Evolutionary conservation across 2,797 vertebrate species (phyloP).

Genomic region (Cirrhinus mrigala): DNA sequence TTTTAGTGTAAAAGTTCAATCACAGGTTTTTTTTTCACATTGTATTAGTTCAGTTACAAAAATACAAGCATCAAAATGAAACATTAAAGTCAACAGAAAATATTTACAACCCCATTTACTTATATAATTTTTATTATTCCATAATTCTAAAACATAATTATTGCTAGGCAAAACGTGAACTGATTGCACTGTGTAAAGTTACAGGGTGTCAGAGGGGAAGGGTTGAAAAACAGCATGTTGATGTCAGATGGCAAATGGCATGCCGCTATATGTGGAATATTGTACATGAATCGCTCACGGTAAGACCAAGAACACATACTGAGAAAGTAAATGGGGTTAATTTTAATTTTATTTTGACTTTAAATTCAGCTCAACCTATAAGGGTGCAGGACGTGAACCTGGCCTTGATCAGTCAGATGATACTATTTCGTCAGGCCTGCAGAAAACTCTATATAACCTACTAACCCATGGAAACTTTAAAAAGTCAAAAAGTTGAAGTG

Average conservation of each 20-base stretch:
- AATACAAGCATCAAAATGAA: not conserved
- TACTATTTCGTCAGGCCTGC: conserved; percentile 30
- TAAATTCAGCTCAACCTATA: too few relatives aligned
- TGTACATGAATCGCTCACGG: not conserved
- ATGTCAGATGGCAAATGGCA: not conserved
- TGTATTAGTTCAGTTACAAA: not conserved
- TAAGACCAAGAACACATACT: not conserved
- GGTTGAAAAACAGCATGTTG: not conserved
- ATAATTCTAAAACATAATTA: not conserved
- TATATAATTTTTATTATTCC: not conserved
- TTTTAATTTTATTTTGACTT: not conserved
- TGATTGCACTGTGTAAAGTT: not conserved
- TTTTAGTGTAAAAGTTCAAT: not conserved
- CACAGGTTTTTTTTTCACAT: too few relatives aligned
- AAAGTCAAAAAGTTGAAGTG: not conserved
- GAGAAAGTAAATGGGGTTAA: not conserved
- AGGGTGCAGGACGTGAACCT: too few relatives aligned
- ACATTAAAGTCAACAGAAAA: not conserved
- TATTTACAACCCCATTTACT: not conserved
- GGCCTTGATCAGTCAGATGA: conserved; percentile 30
- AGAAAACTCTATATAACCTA: not conserved
- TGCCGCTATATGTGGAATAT: not conserved
- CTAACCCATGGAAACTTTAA: conserved; percentile 1
- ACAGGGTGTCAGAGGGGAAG: not conserved
- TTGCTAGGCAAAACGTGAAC: not conserved